These are phyloP conservation scores for Eupithecia vulgata DNA, from an alignment of 2,888 invertebrate species.

Conservation along the genomic window DNA sequence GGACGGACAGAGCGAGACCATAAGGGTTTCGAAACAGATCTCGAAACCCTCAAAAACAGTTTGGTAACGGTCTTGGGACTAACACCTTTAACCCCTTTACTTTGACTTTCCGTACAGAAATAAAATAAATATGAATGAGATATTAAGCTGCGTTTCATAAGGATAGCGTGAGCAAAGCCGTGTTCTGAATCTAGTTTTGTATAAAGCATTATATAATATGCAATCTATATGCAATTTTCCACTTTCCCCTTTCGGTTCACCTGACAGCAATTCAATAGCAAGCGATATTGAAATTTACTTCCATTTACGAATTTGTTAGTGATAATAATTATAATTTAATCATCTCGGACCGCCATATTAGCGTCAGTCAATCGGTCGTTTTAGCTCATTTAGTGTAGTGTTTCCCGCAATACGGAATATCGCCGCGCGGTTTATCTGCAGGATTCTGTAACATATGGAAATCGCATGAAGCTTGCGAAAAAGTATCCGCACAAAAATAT, in stretches of 20 bases:
- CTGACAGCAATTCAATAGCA: background rate
- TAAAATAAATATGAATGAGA: background rate
- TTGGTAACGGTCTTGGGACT: too few species aligned
- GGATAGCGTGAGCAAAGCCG: background rate
- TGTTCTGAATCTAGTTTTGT: background rate
- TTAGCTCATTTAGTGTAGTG: background rate
- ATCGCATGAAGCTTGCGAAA: too few species aligned
- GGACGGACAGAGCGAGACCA: too few species aligned
- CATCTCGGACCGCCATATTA: background rate
- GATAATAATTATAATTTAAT: background rate
- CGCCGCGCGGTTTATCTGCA: too few species aligned
- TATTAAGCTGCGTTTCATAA: background rate
- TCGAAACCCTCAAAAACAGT: too few species aligned
- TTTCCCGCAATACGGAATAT: too few species aligned
- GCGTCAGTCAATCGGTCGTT: background rate
- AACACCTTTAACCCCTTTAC: too few species aligned
- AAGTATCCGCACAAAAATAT: too few species aligned
- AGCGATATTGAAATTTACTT: background rate
- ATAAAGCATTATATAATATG: background rate
- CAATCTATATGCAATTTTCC: background rate
- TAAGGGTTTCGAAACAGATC: too few species aligned
- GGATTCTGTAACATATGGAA: too few species aligned
- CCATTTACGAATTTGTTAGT: background rate
- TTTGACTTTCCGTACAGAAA: too few species aligned
- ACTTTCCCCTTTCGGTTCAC: background rate